Evolutionary conservation across 2,888 invertebrate genomes (phyloP).

Genomic region (Eupithecia abbreviata): DNA sequence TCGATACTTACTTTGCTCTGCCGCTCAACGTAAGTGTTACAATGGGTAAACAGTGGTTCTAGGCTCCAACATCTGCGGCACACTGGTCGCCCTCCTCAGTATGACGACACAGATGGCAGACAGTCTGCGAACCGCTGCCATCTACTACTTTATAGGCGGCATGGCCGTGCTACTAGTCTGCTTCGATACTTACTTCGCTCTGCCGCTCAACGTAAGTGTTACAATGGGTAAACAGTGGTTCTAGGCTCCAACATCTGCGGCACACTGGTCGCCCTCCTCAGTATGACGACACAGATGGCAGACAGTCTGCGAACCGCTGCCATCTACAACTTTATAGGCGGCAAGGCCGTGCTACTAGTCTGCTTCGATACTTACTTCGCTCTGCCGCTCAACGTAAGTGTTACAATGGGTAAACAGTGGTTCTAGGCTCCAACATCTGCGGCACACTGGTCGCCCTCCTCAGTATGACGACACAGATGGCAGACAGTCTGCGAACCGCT

Average conservation of each 20-base stretch:
- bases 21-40: conserved; percentile 91
- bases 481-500: conserved; percentile 90
- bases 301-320: conserved; percentile 92
- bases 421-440: conserved; percentile 96
- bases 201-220: conserved; percentile 93
- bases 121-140: conserved; percentile 92
- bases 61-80: conserved; percentile 96
- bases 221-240: conserved; percentile 84
- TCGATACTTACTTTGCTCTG: conserved; percentile 98
- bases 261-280: conserved; percentile 92
- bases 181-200: conserved; percentile 98
- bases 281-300: conserved; percentile 86
- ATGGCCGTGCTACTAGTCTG: conserved; percentile 95
- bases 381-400: conserved; percentile 94
- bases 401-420: conserved; percentile 77
- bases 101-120: conserved; percentile 87
- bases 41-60: conserved; percentile 87
- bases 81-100: conserved; percentile 91
- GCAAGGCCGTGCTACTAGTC: conserved; percentile 94
- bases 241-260: conserved; percentile 97
- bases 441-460: conserved; percentile 94
- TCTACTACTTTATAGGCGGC: conserved; percentile 97
- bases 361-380: conserved; percentile 99
- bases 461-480: conserved; percentile 86
- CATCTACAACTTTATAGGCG: conserved; percentile 97